Percentiles rank a stretch among this genome's conserved stretches.
These are phyloP conservation scores for Podabrus alpinus DNA, from an alignment of 2,888 invertebrate species.

Conservation along the genomic window DNA sequence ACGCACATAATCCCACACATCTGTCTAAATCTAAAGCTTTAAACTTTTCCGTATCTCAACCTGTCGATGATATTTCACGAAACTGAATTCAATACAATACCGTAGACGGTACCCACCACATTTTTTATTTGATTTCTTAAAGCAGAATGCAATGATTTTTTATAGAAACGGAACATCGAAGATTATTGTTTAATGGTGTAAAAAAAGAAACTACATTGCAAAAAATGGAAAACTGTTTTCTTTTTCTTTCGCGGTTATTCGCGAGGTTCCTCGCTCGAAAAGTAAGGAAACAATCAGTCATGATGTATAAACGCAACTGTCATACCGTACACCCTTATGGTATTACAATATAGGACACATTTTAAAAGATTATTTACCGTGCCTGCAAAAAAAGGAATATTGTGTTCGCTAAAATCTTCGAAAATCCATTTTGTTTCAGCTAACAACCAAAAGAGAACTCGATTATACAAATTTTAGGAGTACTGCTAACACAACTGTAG, in stretches of 20 bases:
- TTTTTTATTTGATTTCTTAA: background rate
- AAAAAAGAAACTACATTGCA: conserved; percentile 4
- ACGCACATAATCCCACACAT: background rate
- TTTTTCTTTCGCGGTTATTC: background rate
- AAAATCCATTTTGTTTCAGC: background rate
- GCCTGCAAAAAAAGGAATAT: background rate
- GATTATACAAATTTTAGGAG: background rate
- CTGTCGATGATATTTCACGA: background rate
- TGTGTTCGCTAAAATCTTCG: background rate
- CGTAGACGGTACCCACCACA: background rate
- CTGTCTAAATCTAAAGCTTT: background rate
- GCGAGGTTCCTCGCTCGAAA: conserved; percentile 1
- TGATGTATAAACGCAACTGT: conserved; percentile 18
- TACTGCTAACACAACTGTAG: background rate
- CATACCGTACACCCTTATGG: conserved; percentile 14
- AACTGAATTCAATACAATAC: background rate
- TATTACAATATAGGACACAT: conserved; percentile 4
- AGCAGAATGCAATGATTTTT: background rate
- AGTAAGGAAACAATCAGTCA: conserved; percentile 19
- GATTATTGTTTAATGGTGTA: conserved; percentile 8
- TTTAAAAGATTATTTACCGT: background rate
- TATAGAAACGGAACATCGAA: background rate
- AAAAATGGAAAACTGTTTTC: conserved; percentile 11
- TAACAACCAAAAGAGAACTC: background rate
- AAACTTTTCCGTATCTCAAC: background rate